These are phyloP conservation scores for Drosophila subquinaria DNA, from an alignment of 2,888 invertebrate genomes.

Conservation along the genomic window DNA sequence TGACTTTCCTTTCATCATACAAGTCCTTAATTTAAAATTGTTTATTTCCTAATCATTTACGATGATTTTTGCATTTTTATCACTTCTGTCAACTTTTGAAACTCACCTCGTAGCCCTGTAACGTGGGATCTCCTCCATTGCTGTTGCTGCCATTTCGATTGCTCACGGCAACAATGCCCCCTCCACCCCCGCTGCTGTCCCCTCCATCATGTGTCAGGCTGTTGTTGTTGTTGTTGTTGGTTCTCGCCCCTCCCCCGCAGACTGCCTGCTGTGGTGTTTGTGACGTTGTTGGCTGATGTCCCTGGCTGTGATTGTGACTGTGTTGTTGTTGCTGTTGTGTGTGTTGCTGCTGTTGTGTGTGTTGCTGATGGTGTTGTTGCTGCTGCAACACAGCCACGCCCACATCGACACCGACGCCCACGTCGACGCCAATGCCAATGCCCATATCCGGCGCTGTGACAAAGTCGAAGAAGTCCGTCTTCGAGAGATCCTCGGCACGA, in stretches of 20 bases:
- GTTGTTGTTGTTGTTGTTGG: conserved; percentile 48
- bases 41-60: too few relatives aligned
- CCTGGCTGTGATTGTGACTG: conserved; percentile 62
- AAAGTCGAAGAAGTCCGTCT: conserved; percentile 96
- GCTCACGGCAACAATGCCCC: conserved; percentile 51
- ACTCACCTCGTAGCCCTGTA: conserved; percentile 85
- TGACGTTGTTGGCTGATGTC: conserved; percentile 63
- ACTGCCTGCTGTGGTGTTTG: conserved; percentile 64
- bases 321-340: conserved; percentile 43
- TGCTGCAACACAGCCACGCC: conserved; percentile 78
- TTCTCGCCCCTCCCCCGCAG: conserved; percentile 59
- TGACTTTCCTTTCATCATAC: too few relatives aligned
- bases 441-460: conserved; percentile 92
- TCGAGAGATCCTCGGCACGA: conserved; percentile 92
- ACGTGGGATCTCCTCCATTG: conserved; percentile 83
- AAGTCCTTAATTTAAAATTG: too few relatives aligned
- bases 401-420: conserved; percentile 84
- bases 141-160: conserved; percentile 65
- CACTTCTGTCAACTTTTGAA: neutral
- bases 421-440: conserved; percentile 84
- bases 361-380: conserved; percentile 76
- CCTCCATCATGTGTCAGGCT: conserved; percentile 76
- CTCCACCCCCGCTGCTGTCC: conserved; percentile 53
- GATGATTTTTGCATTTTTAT: too few relatives aligned
- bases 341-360: conserved; percentile 57